phyloP scores from a whole-genome alignment of 2,888 invertebrate species.

The Helicoverpa assulta region DNA sequence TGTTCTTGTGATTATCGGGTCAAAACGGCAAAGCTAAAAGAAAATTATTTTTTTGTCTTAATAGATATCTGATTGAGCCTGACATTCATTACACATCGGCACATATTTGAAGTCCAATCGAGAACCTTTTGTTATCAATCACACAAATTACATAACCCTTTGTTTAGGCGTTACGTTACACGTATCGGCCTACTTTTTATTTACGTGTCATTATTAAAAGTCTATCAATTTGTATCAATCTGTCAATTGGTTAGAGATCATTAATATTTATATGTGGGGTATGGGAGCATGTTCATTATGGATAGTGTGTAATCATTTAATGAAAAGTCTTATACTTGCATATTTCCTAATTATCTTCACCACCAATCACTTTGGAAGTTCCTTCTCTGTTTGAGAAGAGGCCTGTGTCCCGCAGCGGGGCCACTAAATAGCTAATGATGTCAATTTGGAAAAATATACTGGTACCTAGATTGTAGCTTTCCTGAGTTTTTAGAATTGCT shows the following conservation, averaged over 20 bases:
- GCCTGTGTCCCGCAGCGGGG: too few species aligned
- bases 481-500: too few species aligned
- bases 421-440: too few species aligned
- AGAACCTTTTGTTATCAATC: slow-evolving; percentile 14
- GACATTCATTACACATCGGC: slow-evolving; percentile 17
- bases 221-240: slow-evolving; percentile 48
- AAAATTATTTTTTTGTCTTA: not conserved
- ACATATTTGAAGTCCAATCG: slow-evolving; percentile 22
- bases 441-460: too few species aligned
- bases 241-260: slow-evolving; percentile 40
- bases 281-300: not conserved
- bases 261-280: slow-evolving; percentile 25
- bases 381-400: too few species aligned
- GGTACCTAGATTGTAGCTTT: too few species aligned
- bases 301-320: not conserved
- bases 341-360: too few species aligned
- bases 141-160: slow-evolving; percentile 37
- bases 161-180: slow-evolving; percentile 44
- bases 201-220: slow-evolving; percentile 22
- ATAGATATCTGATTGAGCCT: slow-evolving; percentile 5
- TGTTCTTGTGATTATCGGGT: too few species aligned
- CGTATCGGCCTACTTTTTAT: slow-evolving; percentile 20
- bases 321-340: too few species aligned
- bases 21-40: not conserved
- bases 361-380: too few species aligned